Evolutionary conservation across 2,888 invertebrate species (phyloP).

Genomic region (Teleogryllus oceanicus): DNA sequence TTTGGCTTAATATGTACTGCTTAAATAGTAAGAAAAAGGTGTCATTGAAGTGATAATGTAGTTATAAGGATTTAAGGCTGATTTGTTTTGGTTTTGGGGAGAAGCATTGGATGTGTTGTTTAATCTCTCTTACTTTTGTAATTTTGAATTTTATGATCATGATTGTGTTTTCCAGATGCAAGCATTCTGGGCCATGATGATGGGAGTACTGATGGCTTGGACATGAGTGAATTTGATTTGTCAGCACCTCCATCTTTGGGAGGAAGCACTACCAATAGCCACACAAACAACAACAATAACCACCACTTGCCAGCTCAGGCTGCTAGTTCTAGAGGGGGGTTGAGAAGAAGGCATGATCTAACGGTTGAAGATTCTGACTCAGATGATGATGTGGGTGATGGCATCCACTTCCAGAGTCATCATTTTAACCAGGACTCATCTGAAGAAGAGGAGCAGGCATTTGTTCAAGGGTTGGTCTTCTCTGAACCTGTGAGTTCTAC

Average conservation of each 20-base stretch:
- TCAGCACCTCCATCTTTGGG: slow-evolving; percentile 32
- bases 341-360: slow-evolving; percentile 34
- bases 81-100: no score
- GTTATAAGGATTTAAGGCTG: no score
- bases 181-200: slow-evolving; percentile 43
- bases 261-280: slow-evolving; percentile 11
- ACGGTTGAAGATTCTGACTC: slow-evolving; percentile 31
- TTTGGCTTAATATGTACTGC: no score
- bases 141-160: no score
- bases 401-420: slow-evolving; percentile 47
- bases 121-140: no score
- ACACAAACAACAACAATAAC: not conserved
- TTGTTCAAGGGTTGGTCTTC: slow-evolving; percentile 44
- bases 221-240: slow-evolving; percentile 46
- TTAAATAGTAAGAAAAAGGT: no score
- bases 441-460: slow-evolving; percentile 46
- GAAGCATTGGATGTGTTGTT: no score
- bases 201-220: slow-evolving; percentile 43
- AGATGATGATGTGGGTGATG: slow-evolving; percentile 45
- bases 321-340: not conserved
- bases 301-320: not conserved
- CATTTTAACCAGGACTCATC: slow-evolving; percentile 49
- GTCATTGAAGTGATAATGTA: no score
- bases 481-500: slow-evolving; percentile 38
- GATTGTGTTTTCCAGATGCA: not conserved